Percentiles rank a stretch among this genome's conserved stretches.
These are phyloP conservation scores for Phalacrocorax aristotelis DNA, from an alignment of 2,113 vertebrate species.

Conservation along the genomic window DNA sequence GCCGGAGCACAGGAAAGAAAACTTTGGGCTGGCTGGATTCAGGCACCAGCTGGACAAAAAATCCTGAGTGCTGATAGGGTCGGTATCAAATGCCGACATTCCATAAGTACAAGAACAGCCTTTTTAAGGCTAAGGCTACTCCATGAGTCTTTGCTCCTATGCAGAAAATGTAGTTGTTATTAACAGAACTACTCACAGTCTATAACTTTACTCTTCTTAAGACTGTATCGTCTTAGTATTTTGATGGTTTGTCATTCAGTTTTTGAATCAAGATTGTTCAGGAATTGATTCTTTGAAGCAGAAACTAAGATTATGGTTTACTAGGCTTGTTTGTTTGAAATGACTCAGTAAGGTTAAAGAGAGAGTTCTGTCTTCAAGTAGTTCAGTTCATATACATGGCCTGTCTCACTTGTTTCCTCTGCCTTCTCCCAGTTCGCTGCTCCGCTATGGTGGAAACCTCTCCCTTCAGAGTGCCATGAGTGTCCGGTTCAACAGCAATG, in stretches of 20 bases:
- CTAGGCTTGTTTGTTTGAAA: background rate
- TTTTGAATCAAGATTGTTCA: background rate
- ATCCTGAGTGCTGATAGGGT: background rate
- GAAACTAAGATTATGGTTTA: background rate
- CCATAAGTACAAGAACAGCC: background rate
- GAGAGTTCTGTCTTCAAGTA: background rate
- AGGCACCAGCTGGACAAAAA: background rate
- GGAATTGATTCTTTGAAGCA: background rate
- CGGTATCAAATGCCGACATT: background rate
- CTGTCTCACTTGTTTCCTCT: background rate
- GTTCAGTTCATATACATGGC: fast-evolving
- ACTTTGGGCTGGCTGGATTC: background rate
- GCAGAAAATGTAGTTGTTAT: background rate
- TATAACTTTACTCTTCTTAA: background rate
- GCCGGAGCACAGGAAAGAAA: background rate
- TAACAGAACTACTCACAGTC: background rate
- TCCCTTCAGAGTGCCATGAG: constrained; percentile 98
- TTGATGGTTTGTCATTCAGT: background rate
- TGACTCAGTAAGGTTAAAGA: background rate
- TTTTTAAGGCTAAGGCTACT: background rate
- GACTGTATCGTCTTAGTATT: background rate
- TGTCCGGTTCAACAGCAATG: constrained; percentile 95
- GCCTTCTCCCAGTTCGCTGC: constrained; percentile 81
- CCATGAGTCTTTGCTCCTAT: background rate
- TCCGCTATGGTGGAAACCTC: constrained; percentile 94